Conservation (phyloP, 1,140 invertebrate genomes). For the Ips typographus region DNA sequence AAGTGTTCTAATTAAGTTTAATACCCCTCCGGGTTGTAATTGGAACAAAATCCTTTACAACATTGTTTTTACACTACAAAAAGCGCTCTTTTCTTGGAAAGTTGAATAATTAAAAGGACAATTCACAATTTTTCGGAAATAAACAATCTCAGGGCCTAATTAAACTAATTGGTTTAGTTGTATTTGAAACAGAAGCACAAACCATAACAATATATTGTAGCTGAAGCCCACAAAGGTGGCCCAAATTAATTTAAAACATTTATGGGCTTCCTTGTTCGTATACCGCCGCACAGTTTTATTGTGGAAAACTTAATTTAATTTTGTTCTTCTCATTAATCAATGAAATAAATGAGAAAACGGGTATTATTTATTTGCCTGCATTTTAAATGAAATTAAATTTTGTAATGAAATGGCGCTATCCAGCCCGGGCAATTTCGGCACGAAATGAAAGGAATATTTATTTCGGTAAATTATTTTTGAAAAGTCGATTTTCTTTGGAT, state of each 20-base stretch:
- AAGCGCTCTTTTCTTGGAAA: too few relatives aligned
- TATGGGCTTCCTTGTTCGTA: constrained; percentile 15
- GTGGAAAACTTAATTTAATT: constrained; percentile 27
- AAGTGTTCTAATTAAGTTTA: neutral
- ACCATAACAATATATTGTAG: constrained; percentile 11
- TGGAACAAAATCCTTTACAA: too few relatives aligned
- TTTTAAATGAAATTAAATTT: constrained; percentile 24
- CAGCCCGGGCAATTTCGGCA: neutral
- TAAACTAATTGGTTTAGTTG: constrained; percentile 5
- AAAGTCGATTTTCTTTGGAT: too few relatives aligned
- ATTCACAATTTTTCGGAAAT: neutral
- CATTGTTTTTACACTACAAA: too few relatives aligned
- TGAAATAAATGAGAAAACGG: constrained; percentile 25
- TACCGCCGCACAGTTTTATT: constrained; percentile 13
- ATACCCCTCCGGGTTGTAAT: neutral
- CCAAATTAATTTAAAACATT: constrained; percentile 22
- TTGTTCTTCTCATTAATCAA: constrained; percentile 28
- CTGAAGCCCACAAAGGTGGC: constrained; percentile 10
- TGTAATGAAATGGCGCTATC: constrained; percentile 7
- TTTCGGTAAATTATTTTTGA: too few relatives aligned
- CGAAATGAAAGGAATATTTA: too few relatives aligned
- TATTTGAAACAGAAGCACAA: neutral
- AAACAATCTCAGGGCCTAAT: neutral
- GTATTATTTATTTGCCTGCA: constrained; percentile 19
- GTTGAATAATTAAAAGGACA: too few relatives aligned